Base-by-base conservation (phyloP, 2,888 invertebrate genomes). In the Clunio marinus region DNA sequence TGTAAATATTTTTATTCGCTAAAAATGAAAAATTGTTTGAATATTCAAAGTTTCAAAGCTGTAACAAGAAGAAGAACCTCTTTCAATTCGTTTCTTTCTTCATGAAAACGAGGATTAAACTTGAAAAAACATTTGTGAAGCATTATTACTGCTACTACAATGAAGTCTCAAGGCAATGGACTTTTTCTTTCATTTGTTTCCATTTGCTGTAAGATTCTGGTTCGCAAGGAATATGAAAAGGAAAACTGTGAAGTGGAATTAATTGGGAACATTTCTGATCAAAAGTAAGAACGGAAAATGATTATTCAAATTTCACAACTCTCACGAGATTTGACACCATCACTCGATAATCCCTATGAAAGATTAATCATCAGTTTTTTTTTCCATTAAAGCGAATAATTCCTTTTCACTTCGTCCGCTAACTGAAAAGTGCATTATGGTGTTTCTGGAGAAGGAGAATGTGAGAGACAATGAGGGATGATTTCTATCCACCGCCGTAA, bases 361-460 rank as follows among this genome's bases (percentile, higher is more conserved):
- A 63, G 46, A 63, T 63, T 46, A 63, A 45, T 63, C 46, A 45
- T 22, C 45, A 63, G 15, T 63, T 57, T 13, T 13, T 3, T n/a
- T n/a, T 57, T 63, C 27, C 63, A 46, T 28, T 45, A 24, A 24
- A 17, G 28, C 37, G 24, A 63, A n/a, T 15, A 35, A 35, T 35
- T 35, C 20, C 10, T 5, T 22, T 28, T n/a, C 13, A 7, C 27
- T 13, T 55, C 22, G 28, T 58, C 25, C 10, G 7, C 20, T 59
- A 17, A 28, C 28, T 27, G 63, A 17, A 63, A 63, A 63, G 45
- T 63, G 63, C 63, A 63, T 63, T 63, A 63, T 37, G 41, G 37
- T 59, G 59, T 60, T 20, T 46, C 22, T 15, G 22, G 60, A 60
- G 60, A 46, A 27, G 63, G 13, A 41, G 46, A 24, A 24, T 25